Percentiles rank a stretch among this genome's conserved stretches.
These are phyloP conservation scores for Pseudomugil gertrudae DNA, from an alignment of 2,797 vertebrate genomes.

Conservation along the genomic window DNA sequence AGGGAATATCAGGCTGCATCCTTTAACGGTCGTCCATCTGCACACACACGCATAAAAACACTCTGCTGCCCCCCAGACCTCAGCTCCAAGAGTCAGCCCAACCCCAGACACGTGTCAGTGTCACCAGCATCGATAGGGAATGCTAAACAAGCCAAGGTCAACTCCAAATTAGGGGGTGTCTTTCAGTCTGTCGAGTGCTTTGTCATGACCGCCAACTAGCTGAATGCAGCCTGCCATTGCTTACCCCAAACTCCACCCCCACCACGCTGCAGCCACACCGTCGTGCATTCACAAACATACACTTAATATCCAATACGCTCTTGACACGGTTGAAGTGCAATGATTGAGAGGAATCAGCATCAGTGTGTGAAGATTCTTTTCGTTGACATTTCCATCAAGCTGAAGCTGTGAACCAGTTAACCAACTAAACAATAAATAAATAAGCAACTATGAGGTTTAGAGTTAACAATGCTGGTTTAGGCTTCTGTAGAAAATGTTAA, in stretches of 20 bases:
- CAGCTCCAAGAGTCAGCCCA: constrained; percentile 31
- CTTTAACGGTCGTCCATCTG: constrained; percentile 76
- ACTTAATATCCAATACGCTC: constrained; percentile 45
- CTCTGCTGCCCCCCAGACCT: constrained; percentile 1
- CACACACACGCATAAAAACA: constrained; percentile 40
- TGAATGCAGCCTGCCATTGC: constrained; percentile 42
- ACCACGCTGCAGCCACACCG: background rate
- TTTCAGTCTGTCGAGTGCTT: constrained; percentile 68
- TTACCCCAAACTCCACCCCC: constrained; percentile 31
- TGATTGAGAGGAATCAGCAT: constrained; percentile 26
- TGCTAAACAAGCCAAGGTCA: constrained; percentile 72
- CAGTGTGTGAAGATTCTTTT: background rate
- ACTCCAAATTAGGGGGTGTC: constrained; percentile 61
- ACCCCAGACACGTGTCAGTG: constrained; percentile 67
- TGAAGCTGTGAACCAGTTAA: background rate
- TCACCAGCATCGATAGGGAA: constrained; percentile 54
- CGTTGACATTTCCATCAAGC: background rate
- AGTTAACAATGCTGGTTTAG: background rate
- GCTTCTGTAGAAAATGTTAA: too few relatives aligned
- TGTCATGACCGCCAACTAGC: constrained; percentile 60
- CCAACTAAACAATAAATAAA: background rate
- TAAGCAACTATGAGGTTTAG: background rate
- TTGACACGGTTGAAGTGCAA: constrained; percentile 38
- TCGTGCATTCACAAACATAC: constrained; percentile 39
- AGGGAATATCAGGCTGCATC: constrained; percentile 63